These are phyloP conservation scores for Ctenodactylus gundi DNA, from an alignment of 2,113 vertebrate species.

Conservation along the genomic window DNA sequence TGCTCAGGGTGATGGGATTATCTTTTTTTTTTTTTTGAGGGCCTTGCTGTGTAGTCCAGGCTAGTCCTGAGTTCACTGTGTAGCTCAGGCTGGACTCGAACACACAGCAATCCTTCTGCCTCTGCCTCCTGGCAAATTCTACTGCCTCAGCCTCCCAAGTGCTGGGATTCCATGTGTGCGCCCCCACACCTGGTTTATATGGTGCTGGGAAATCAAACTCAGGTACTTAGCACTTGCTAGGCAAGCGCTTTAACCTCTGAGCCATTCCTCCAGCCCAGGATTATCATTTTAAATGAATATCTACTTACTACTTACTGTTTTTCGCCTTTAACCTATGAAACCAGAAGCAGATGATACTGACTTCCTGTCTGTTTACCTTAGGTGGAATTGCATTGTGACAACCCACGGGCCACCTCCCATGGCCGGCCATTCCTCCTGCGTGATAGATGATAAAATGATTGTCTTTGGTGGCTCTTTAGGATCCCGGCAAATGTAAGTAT, in stretches of 20 bases:
- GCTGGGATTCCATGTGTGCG: no score
- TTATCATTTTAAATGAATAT: neutral
- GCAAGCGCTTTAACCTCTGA: no score
- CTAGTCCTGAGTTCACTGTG: no score
- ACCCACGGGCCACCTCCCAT: constrained; percentile 97
- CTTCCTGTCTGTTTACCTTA: constrained; percentile 67
- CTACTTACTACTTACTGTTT: neutral
- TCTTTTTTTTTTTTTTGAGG: neutral
- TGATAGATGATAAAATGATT: constrained; percentile 96
- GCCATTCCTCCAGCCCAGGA: no score
- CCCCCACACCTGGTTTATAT: no score
- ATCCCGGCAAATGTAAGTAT: constrained; percentile 95
- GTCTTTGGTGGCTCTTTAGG: constrained; percentile 98
- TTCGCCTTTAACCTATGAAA: neutral
- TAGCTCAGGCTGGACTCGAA: no score
- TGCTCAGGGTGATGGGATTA: neutral
- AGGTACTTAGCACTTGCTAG: no score
- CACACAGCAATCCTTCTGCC: no score
- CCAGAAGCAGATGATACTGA: neutral
- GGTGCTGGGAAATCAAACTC: no score
- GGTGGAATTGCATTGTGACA: constrained; percentile 99
- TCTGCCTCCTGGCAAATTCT: no score
- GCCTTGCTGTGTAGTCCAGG: no score
- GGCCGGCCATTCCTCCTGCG: constrained; percentile 98
- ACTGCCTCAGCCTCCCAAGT: no score